phyloP scores from a whole-genome alignment of 2,113 vertebrate genomes.

The Triplophysa tibetana region DNA sequence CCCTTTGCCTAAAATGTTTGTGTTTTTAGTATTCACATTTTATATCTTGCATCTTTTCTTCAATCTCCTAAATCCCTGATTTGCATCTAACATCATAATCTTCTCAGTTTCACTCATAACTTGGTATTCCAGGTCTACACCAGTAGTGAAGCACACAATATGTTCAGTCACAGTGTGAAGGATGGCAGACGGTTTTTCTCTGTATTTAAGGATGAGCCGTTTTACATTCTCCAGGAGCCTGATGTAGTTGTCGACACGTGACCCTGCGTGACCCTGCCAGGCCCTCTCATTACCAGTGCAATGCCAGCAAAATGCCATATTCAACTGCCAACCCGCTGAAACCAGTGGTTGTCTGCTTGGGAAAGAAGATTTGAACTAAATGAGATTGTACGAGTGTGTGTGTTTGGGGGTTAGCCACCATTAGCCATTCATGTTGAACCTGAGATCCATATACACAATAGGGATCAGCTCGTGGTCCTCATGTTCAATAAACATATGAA shows the following conservation, averaged over 20 bases:
- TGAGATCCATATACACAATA: no score
- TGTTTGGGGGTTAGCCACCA: not conserved
- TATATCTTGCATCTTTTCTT: no score
- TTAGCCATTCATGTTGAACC: no score
- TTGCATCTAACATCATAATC: not conserved
- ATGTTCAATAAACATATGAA: no score
- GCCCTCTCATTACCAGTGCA: slow-evolving; percentile 23
- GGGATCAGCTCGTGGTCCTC: no score
- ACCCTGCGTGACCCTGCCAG: slow-evolving; percentile 19
- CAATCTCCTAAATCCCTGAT: not conserved
- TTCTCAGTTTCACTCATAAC: slow-evolving; percentile 2
- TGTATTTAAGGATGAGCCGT: slow-evolving; percentile 12
- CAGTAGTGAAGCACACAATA: slow-evolving; percentile 30
- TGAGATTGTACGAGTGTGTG: not conserved
- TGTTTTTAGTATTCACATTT: not conserved
- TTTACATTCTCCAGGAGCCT: slow-evolving; percentile 39
- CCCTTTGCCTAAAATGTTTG: no score
- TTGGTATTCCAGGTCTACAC: slow-evolving; percentile 4
- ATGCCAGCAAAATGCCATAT: slow-evolving; percentile 36
- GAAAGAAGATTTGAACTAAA: slow-evolving; percentile 11
- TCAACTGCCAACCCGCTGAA: not conserved
- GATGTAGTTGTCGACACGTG: slow-evolving; percentile 42
- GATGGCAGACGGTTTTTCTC: not conserved
- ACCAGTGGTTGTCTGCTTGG: not conserved
- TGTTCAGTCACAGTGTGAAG: not conserved